A percentile compares a stretch with the other conserved stretches of the same genome.
phyloP scores from a whole-genome alignment of 2,113 vertebrate species.

The Platysteira castanea region DNA sequence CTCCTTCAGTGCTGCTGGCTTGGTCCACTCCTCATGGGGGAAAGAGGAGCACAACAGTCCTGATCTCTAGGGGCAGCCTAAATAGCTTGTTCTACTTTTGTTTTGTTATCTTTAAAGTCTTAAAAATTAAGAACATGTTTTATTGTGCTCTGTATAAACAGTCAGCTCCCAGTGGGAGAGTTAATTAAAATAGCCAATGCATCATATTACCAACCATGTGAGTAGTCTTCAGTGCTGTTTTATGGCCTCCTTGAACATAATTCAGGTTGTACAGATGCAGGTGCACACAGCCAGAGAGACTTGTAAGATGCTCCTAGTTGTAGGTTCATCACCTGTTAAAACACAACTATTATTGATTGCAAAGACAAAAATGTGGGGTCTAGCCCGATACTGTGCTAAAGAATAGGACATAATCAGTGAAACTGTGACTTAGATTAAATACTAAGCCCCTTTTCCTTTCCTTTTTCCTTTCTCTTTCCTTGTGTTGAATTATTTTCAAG shows the following conservation, averaged over 20 bases:
- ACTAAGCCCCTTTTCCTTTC: neutral
- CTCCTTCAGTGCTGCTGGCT: rapidly evolving
- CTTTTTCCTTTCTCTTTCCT: neutral
- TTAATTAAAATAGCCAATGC: conserved; percentile 16
- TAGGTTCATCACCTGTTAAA: neutral
- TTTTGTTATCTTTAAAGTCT: neutral
- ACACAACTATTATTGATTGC: neutral
- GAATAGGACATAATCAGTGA: neutral
- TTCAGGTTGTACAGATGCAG: neutral
- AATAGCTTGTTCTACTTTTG: neutral
- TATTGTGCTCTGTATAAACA: neutral
- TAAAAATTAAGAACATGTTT: neutral
- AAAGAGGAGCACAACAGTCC: neutral
- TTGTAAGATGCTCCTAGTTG: neutral
- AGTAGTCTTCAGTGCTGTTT: neutral
- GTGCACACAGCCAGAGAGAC: neutral
- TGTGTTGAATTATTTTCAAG: neutral
- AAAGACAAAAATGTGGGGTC: neutral
- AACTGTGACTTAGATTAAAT: neutral
- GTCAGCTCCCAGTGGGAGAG: neutral
- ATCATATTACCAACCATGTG: neutral
- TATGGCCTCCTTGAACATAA: neutral
- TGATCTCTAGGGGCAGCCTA: neutral
- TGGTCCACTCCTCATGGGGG: neutral
- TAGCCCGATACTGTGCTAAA: neutral